Base-by-base conservation (phyloP, 2,797 vertebrate genomes). In the Pangasius sanitwongsei region DNA sequence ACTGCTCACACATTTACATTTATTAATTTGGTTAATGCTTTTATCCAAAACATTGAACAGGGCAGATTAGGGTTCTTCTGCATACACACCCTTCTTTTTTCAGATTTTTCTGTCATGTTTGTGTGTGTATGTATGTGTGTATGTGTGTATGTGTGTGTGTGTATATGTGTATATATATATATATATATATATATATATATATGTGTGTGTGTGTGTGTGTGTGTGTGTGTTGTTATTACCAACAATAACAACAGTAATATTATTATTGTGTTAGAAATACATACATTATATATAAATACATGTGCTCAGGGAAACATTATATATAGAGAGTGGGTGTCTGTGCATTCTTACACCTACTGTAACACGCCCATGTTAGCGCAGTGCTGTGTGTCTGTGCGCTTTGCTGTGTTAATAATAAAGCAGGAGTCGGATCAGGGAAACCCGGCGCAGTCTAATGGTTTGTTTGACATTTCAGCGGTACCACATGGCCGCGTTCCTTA, bases 401-500 rank as follows among this genome's bases (percentile, higher is more conserved):
- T 25, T 37, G 31, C 55, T 59, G 81, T 69, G 65, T 59, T 59
- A 8, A 34, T 44, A 37, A 63, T 75, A 53, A 25, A 74, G 80
- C 53, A 74, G 28, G 34, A 83, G 34, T 59, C 23, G 50, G 87
- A 59, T 67, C 28, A 83, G 75, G 82, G 34, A 82, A 72, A 7
- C 16, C 20, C 11, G 83, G 93, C 94, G 94, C 92, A 92, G 72
- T 89, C 88, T 95, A 94, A 95, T 94, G 94, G 90, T 92, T 91
- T 91, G 95, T 95, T 96, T 96, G 95, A 95, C 95, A 93, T 95
- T 92, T 94, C 93, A 94, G 94, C 92, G 93, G 94, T 95, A 94
- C 95, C 94, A 94, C 92, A 92, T 92, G 94, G 92, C 95, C 92
- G 93, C 91, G 92, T 94, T 94, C 92, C 92, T 91, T 94, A 95